These are phyloP conservation scores for Semaprochilodus insignis DNA, from an alignment of 2,797 vertebrate species.

Conservation along the genomic window DNA sequence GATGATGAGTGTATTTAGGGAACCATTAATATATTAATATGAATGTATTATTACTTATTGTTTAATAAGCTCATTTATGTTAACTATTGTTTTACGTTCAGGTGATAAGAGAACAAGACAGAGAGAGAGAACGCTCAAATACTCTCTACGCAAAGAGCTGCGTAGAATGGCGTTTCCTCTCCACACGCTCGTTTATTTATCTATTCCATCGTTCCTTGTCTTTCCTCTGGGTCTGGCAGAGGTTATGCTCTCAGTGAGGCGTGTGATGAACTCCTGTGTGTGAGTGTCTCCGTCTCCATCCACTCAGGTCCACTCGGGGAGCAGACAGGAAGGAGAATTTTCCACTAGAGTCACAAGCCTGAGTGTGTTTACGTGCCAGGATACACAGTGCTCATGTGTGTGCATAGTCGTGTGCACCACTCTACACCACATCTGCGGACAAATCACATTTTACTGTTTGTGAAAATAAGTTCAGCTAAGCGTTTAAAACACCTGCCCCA, in stretches of 20 bases:
- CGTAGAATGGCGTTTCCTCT: slow-evolving; percentile 30
- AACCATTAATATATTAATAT: too few relatives aligned
- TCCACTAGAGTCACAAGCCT: too few relatives aligned
- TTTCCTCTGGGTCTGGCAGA: slow-evolving; percentile 67
- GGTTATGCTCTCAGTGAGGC: slow-evolving; percentile 68
- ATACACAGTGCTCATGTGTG: slow-evolving; percentile 4
- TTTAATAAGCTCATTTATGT: too few relatives aligned
- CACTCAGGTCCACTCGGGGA: slow-evolving; percentile 15
- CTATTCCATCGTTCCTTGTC: slow-evolving; percentile 27
- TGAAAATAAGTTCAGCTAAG: too few relatives aligned
- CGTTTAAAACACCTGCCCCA: too few relatives aligned
- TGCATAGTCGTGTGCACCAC: too few relatives aligned
- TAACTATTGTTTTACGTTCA: too few relatives aligned
- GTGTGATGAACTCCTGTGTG: slow-evolving; percentile 63
- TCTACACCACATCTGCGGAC: too few relatives aligned
- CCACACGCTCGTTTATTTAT: slow-evolving; percentile 51
- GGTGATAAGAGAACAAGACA: neutral
- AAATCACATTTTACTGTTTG: too few relatives aligned
- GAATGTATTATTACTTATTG: too few relatives aligned
- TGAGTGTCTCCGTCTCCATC: neutral
- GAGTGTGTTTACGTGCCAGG: slow-evolving; percentile 25
- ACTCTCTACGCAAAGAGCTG: slow-evolving; percentile 52
- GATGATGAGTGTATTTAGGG: too few relatives aligned
- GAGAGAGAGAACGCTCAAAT: slow-evolving; percentile 48
- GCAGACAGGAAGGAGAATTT: neutral